Base-by-base conservation (phyloP, 2,888 invertebrate species). In the Troides aeacus region DNA sequence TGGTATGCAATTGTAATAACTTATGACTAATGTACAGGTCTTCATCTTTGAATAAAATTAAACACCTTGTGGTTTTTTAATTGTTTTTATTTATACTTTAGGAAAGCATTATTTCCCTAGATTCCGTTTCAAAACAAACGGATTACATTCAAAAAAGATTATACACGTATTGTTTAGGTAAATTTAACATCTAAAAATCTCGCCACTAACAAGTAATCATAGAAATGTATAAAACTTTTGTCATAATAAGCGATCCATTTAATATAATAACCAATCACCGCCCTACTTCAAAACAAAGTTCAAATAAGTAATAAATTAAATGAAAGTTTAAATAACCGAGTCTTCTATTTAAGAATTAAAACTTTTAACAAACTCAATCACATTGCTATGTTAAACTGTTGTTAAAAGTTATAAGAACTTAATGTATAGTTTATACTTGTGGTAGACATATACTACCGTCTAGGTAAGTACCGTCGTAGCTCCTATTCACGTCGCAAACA, bases 181-280 rank as follows among this genome's bases (percentile, higher is more conserved):
- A 76, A 76, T 78, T 80, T 83, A 84, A 84, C 83, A 86, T 84
- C 81, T 87, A 87, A 88, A 89, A 89, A 87, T 87, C 84, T 85
- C 85, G 84, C 85, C 84, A 81, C 81, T 85, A 87, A 83, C 85
- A 79, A 77, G 79, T 81, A 83, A 84, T 80, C 83, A 85, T 89
- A 89, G 86, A 90, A 89, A 89, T 88, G 88, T 90, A 90, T 86
- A 91, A 91, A 91, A 90, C 80, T 80, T 83, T 78, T 76, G 77
- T 80, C 80, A 61, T 61, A 61, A 42, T 61, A 39, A 42, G 57
- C 39, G n/a, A 61, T 42, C 12, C 39, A 61, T 72, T 1, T 30
- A 30, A 30, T 10, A 39, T 39, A 76, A 72, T 62, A 75, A 76
- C 60, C 36, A 36, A 68, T 62, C 65, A 67, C 36, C 59, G 36